A percentile compares a stretch with the other conserved stretches of the same genome.
These are phyloP conservation scores for Amphipoea lucens DNA, from an alignment of 2,888 invertebrate species.

Conservation along the genomic window DNA sequence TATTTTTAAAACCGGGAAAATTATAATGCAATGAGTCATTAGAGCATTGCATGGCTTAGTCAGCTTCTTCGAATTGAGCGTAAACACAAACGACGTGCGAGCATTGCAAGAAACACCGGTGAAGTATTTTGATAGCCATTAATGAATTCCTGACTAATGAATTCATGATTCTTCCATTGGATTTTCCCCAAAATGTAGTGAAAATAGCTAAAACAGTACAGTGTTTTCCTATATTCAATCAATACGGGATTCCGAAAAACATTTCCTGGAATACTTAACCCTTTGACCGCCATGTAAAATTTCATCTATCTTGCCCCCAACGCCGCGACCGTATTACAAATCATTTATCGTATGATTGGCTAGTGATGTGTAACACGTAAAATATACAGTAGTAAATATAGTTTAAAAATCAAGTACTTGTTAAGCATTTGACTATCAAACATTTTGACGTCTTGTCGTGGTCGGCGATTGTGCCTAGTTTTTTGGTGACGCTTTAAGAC, in stretches of 20 bases:
- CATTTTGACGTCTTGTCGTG: too few relatives aligned
- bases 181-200: too few relatives aligned
- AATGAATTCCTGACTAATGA: conserved; percentile 1
- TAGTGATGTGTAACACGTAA: too few relatives aligned
- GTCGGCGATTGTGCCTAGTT: too few relatives aligned
- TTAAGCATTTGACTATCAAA: too few relatives aligned
- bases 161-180: not conserved
- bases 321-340: too few relatives aligned
- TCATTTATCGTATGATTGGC: too few relatives aligned
- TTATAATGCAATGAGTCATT: conserved; percentile 37
- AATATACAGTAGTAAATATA: too few relatives aligned
- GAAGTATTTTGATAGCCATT: conserved; percentile 14
- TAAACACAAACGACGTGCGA: conserved; percentile 17
- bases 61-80: conserved; percentile 24
- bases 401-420: too few relatives aligned
- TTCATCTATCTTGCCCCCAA: too few relatives aligned
- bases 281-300: too few relatives aligned
- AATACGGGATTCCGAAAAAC: not conserved
- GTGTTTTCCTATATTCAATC: not conserved
- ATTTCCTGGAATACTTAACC: not conserved
- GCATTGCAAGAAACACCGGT: not conserved
- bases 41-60: conserved; percentile 19
- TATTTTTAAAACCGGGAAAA: conserved; percentile 45
- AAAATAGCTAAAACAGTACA: not conserved
- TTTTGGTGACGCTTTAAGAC: too few relatives aligned